phyloP scores from a whole-genome alignment of 2,888 invertebrate species.

The Polymixis flavicincta region DNA sequence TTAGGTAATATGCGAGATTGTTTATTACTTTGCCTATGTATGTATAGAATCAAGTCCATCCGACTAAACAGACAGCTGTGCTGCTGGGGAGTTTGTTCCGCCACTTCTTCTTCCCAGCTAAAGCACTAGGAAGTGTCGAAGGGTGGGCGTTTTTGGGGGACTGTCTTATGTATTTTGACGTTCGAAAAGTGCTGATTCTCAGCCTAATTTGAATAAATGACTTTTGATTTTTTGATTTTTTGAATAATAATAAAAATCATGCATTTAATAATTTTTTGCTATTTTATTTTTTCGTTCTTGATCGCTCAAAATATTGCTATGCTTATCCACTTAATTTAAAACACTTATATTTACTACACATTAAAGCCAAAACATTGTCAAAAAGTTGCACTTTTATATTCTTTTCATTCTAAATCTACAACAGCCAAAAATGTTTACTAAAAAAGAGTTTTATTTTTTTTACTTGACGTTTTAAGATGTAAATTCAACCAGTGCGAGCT shows the following conservation, averaged over 20 bases:
- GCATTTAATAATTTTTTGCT: constrained; percentile 63
- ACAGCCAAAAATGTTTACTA: constrained; percentile 65
- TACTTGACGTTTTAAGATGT: constrained; percentile 21
- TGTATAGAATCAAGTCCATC: too few species aligned
- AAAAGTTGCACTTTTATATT: constrained; percentile 57
- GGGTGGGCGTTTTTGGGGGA: too few species aligned
- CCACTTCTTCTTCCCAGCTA: too few species aligned
- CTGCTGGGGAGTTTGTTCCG: too few species aligned
- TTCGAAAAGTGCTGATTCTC: too few species aligned
- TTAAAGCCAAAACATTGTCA: constrained; percentile 67
- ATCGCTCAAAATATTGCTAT: constrained; percentile 86
- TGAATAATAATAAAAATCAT: constrained; percentile 59
- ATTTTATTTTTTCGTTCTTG: constrained; percentile 70
- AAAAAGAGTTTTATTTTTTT: constrained; percentile 26
- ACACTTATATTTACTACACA: constrained; percentile 65
- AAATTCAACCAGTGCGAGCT: constrained; percentile 59
- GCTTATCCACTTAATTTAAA: constrained; percentile 55
- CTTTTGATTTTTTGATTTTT: too few species aligned
- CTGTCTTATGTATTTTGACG: too few species aligned
- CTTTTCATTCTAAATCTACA: constrained; percentile 56
- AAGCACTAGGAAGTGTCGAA: too few species aligned
- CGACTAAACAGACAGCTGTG: too few species aligned
- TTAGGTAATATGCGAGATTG: too few species aligned
- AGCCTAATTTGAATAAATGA: too few species aligned
- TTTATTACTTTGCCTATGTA: too few species aligned